Percentiles rank a stretch among this genome's conserved stretches.
These are phyloP conservation scores for Willisornis vidua DNA, from an alignment of 2,113 vertebrate species.

Conservation along the genomic window DNA sequence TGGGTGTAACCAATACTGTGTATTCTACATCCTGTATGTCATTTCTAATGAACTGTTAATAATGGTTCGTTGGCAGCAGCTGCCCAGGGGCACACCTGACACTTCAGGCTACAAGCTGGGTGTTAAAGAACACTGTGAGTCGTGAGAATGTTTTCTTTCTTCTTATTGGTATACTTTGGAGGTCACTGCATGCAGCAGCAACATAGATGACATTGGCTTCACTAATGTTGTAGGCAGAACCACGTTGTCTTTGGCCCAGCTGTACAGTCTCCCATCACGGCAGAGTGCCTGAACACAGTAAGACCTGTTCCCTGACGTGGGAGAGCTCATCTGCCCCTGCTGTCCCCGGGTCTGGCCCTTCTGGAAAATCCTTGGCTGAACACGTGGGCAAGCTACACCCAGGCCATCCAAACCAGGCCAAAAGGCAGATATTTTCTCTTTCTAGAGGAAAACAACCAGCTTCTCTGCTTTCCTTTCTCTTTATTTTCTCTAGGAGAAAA, in stretches of 20 bases:
- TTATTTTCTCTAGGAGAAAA: neutral
- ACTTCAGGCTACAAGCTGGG: too few relatives aligned
- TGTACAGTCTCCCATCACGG: neutral
- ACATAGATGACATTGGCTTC: neutral
- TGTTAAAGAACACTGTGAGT: too few relatives aligned
- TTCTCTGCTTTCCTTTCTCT: neutral
- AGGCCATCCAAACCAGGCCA: neutral
- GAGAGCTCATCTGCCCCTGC: neutral
- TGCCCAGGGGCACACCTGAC: too few relatives aligned
- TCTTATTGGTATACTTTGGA: neutral
- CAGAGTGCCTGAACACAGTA: neutral
- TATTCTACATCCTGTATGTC: too few relatives aligned
- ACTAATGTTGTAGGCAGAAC: neutral
- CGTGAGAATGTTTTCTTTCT: neutral
- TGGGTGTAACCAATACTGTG: too few relatives aligned
- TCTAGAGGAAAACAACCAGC: neutral
- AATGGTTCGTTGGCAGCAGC: too few relatives aligned
- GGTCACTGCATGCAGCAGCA: neutral
- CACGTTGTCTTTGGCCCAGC: neutral
- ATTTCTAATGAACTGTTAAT: too few relatives aligned
- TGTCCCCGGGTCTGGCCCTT: fast-evolving
- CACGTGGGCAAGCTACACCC: neutral
- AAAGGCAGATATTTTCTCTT: neutral
- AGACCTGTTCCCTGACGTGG: fast-evolving
- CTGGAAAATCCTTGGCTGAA: neutral